Evolutionary conservation across 2,113 vertebrate species (phyloP), one percentile per base, ranked within the genome.

Genomic region (Girardinichthys multiradiatus): DNA sequence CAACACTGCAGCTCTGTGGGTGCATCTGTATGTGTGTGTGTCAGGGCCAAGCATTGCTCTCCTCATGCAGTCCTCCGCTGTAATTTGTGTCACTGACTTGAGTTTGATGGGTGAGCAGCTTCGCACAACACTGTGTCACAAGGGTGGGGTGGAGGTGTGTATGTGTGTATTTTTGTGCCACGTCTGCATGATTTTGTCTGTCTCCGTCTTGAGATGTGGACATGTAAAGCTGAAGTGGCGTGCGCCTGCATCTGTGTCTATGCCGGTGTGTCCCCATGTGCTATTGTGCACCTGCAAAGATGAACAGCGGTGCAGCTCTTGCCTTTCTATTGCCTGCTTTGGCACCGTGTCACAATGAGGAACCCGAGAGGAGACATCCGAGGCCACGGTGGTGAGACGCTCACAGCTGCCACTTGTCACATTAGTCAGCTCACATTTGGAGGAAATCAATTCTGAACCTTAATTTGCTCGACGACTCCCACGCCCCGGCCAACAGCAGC

Each of bases 371-470:
- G 93, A 93, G 94, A 94, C 93, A 94, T 93, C 91, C 84, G 77
- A 65, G 89, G 83, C 86, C 72, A 60, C 73, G 80, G 85, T 74
- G 57, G 74, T 89, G 89, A 85, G 85, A 83, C 87, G 89, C 91
- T 93, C 92, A 90, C 94, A 93, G 92, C 92, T 93, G 94, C 90
- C 90, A 92, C 93, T 93, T 95, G 93, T 94, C 93, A 93, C 92
- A 92, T 94, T 93, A 94, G 92, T 94, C 91, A 89, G 90, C 92
- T 94, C 89, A 88, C 86, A 93, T 94, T 93, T 94, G 90, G 92
- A 91, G 90, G 91, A 93, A 94, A 94, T 94, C 92, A 94, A 94
- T 93, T 93, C 91, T 70, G 88, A 91, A 92, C 90, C 93, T 91
- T 93, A 94, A 94, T 94, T 92, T 87, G 80, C 92, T 88, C 89